phyloP scores from a whole-genome alignment of 2,113 vertebrate genomes.

The Pithys albifrons region DNA sequence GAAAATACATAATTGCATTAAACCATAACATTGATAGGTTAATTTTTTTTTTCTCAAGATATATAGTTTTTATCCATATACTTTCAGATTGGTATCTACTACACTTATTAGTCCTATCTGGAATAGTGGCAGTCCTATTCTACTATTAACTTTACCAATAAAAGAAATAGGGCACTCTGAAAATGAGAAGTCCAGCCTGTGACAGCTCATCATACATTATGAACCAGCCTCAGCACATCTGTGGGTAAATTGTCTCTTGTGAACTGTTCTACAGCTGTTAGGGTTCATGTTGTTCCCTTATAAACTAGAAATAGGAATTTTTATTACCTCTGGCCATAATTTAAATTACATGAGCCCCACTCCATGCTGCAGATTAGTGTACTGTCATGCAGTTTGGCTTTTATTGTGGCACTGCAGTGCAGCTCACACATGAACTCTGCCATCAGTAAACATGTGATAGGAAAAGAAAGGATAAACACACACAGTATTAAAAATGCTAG shows the following conservation, averaged over 20 bases:
- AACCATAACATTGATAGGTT: background rate
- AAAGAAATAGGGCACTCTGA: background rate
- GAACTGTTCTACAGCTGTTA: conserved; percentile 56
- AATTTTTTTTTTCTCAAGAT: background rate
- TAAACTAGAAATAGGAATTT: conserved; percentile 55
- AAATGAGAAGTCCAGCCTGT: conserved; percentile 11
- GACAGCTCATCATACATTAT: conserved; percentile 33
- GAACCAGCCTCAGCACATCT: conserved; percentile 22
- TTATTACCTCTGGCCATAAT: conserved; percentile 53
- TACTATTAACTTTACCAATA: background rate
- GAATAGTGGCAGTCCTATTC: background rate
- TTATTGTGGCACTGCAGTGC: background rate
- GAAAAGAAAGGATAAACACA: conserved; percentile 21
- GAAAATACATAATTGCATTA: background rate
- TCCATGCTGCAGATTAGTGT: background rate
- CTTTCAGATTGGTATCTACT: background rate
- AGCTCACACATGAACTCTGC: background rate
- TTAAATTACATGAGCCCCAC: conserved; percentile 43
- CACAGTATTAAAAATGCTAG: conserved; percentile 18
- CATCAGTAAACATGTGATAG: background rate
- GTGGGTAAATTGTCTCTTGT: conserved; percentile 44
- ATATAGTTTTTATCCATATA: background rate
- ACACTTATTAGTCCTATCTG: background rate
- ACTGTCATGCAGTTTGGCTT: background rate
- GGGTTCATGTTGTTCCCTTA: conserved; percentile 35